Conservation (phyloP, 2,888 invertebrate genomes). For the Hydrotaea cyrtoneurina region DNA sequence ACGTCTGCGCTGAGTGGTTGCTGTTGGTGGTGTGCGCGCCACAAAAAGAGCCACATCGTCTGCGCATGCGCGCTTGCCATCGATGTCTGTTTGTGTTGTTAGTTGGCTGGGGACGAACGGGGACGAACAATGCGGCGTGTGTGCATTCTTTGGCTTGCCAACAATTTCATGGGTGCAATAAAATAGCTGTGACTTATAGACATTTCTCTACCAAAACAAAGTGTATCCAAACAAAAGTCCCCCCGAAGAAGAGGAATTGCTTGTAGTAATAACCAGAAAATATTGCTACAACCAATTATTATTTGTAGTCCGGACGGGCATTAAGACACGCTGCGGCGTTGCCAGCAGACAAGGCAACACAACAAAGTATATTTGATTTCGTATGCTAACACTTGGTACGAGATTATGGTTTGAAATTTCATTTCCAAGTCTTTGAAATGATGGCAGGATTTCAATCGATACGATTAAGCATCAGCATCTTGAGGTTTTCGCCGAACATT, state of each 20-base stretch:
- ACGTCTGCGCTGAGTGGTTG: not conserved
- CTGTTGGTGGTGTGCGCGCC: not conserved
- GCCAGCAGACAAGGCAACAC: not conserved
- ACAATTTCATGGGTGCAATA: conserved; percentile 43
- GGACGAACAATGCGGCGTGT: not conserved
- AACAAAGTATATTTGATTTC: conserved; percentile 33
- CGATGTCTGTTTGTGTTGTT: not conserved
- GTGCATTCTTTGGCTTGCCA: conserved; percentile 29
- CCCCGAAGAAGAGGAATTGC: conserved; percentile 24
- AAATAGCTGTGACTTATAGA: conserved; percentile 43
- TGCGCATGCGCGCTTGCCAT: not conserved
- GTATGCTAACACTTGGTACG: conserved; percentile 26
- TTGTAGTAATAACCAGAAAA: conserved; percentile 41
- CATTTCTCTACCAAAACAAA: conserved; percentile 28
- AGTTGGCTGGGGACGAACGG: not conserved
- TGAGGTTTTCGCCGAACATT: not conserved
- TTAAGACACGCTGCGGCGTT: conserved; percentile 12
- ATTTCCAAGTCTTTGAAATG: not conserved
- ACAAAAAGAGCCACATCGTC: conserved; percentile 31
- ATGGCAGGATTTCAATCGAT: conserved; percentile 2
- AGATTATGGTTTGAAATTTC: conserved; percentile 7
- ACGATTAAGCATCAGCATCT: not conserved
- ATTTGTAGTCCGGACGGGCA: conserved; percentile 7
- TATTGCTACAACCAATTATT: conserved; percentile 41
- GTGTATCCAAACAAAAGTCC: conserved; percentile 21